These are phyloP conservation scores for Zonitis immaculata DNA, from an alignment of 2,888 invertebrate genomes.

Conservation along the genomic window DNA sequence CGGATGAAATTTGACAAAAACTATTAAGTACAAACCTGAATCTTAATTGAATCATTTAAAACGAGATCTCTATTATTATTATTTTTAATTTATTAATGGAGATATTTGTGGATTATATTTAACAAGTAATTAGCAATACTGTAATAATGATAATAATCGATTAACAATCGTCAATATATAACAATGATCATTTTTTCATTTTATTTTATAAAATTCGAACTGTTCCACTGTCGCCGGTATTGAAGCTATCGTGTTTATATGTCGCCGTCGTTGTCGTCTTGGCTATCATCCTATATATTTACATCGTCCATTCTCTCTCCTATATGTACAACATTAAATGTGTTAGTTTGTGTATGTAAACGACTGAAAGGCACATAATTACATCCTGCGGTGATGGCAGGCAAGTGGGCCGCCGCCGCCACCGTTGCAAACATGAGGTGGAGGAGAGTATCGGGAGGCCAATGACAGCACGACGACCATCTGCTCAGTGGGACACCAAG, in stretches of 20 bases:
- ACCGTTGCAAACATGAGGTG: background rate
- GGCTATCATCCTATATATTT: background rate
- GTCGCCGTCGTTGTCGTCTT: conserved; percentile 5
- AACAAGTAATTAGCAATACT: too few species aligned
- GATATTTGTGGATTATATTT: too few species aligned
- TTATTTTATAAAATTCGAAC: too few species aligned
- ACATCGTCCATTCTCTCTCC: background rate
- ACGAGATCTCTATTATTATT: too few species aligned
- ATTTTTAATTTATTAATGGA: too few species aligned
- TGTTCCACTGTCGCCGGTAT: too few species aligned
- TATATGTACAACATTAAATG: background rate
- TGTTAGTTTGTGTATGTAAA: conserved; percentile 4
- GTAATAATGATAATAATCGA: too few species aligned
- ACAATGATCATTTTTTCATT: too few species aligned
- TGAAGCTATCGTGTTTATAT: background rate
- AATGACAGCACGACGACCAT: conserved; percentile 22
- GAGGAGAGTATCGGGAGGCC: conserved; percentile 12
- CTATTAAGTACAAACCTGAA: too few species aligned
- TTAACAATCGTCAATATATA: too few species aligned
- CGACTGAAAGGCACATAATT: conserved; percentile 25
- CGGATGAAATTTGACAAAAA: too few species aligned
- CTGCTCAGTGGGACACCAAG: conserved; percentile 20
- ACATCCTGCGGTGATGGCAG: conserved; percentile 21
- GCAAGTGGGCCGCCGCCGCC: conserved; percentile 2
- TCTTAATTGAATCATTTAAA: too few species aligned